Evolutionary conservation across 2,113 vertebrate genomes (phyloP).

Genomic region (Gadus macrocephalus): DNA sequence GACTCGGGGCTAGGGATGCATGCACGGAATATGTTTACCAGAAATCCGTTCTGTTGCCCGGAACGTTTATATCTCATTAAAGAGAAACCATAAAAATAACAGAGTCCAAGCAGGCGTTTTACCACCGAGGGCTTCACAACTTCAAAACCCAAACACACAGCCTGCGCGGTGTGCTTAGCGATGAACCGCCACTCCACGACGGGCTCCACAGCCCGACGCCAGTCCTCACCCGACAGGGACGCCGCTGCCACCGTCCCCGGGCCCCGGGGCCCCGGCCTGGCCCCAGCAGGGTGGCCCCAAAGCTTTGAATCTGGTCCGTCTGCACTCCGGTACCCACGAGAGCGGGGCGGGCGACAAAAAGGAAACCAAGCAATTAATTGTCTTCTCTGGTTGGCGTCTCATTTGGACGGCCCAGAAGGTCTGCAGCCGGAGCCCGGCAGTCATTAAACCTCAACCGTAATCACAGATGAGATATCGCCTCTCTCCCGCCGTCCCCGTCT

Average conservation of each 20-base stretch:
- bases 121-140: no score
- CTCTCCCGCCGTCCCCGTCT: slow-evolving; percentile 20
- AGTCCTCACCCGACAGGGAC: no score
- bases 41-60: no score
- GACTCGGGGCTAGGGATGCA: no score
- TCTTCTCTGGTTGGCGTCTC: slow-evolving; percentile 74
- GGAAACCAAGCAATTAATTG: slow-evolving; percentile 79
- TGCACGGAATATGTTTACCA: no score
- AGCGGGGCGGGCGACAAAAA: slow-evolving; percentile 50
- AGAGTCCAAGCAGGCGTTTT: no score
- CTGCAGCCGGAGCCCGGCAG: slow-evolving; percentile 72
- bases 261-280: slow-evolving; percentile 50
- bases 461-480: slow-evolving; percentile 69
- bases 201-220: no score
- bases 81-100: no score
- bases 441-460: slow-evolving; percentile 76
- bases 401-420: slow-evolving; percentile 75
- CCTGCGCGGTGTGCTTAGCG: no score
- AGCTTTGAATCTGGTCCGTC: slow-evolving; percentile 68
- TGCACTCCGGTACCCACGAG: slow-evolving; percentile 59
- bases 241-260: slow-evolving; percentile 3
- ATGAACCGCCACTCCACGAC: no score
- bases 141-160: no score
- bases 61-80: no score
- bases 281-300: slow-evolving; percentile 55